Conservation (phyloP, 2,113 vertebrate species). For the Urocynchramus pylzowi region DNA sequence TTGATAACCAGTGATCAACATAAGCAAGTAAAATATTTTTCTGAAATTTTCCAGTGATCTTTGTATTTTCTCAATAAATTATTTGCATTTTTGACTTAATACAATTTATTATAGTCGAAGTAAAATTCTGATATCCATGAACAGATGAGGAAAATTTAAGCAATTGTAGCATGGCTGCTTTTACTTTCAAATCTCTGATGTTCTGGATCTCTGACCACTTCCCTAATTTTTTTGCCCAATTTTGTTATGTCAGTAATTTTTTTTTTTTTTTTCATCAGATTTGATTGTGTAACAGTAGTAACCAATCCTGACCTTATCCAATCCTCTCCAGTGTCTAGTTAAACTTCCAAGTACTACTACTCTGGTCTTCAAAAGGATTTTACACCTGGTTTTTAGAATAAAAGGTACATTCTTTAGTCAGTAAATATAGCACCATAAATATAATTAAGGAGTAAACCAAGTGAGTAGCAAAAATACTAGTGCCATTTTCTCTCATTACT, state of each 20-base stretch:
- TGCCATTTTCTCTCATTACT: background rate
- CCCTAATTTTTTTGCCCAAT: background rate
- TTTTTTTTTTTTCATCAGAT: background rate
- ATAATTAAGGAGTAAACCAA: background rate
- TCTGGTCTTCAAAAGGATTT: background rate
- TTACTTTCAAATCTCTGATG: background rate
- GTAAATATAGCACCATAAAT: background rate
- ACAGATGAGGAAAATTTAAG: background rate
- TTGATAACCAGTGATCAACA: background rate
- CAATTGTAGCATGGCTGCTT: background rate
- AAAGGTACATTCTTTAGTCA: background rate
- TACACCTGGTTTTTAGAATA: background rate
- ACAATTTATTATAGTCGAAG: background rate
- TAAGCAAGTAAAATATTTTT: background rate
- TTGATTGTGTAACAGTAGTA: background rate
- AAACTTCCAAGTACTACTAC: background rate
- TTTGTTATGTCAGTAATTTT: background rate
- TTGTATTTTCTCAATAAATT: background rate
- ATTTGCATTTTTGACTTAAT: background rate
- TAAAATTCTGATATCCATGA: background rate
- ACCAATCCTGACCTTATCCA: background rate
- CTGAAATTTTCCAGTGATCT: background rate
- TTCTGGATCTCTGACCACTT: background rate
- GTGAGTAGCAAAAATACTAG: background rate
- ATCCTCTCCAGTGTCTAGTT: background rate